Evolutionary conservation across 2,113 vertebrate species (phyloP).

Genomic region (Elaphurus davidianus): DNA sequence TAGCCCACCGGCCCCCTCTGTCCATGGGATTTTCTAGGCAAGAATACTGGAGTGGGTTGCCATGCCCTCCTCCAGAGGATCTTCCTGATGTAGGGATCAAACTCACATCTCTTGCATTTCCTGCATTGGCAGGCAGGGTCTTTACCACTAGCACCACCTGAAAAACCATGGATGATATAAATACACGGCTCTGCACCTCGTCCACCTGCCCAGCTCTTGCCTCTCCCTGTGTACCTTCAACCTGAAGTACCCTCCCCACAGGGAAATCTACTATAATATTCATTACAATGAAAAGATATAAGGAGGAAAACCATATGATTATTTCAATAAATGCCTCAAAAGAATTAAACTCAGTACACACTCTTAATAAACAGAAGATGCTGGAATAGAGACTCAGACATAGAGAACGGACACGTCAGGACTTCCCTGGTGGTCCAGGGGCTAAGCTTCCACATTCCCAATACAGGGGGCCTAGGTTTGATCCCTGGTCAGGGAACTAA

Average conservation of each 20-base stretch:
- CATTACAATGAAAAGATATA: not conserved
- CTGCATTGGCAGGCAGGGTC: not conserved
- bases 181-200: not conserved
- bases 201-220: not conserved
- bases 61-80: not conserved
- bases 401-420: not conserved
- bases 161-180: not conserved
- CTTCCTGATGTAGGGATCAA: not conserved
- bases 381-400: not conserved
- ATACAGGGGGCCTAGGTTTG: not conserved
- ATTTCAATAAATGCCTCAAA: not conserved
- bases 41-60: not conserved
- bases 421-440: not conserved
- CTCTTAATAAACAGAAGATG: not conserved
- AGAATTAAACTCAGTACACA: not conserved
- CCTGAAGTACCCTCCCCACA: not conserved
- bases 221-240: not conserved
- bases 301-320: not conserved
- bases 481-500: not conserved
- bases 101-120: not conserved
- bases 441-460: not conserved
- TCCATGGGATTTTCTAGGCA: not conserved
- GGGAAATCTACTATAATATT: conserved; percentile 12
- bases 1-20: not conserved
- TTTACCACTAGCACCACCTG: not conserved